phyloP scores from a whole-genome alignment of 1,140 invertebrate species.

The Micrasema minimum region DNA sequence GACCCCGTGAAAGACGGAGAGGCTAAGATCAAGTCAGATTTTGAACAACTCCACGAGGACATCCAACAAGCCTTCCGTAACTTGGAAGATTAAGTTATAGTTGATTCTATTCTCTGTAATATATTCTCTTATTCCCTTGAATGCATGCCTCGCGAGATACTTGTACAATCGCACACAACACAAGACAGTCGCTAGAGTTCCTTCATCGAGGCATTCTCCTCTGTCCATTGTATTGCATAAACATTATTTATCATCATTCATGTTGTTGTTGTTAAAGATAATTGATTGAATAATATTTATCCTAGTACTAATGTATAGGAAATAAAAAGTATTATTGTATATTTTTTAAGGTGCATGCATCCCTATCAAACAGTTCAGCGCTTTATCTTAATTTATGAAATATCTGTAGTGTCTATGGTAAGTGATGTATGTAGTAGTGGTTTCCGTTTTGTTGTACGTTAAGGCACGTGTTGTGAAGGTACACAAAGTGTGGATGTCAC shows the following conservation, averaged over 20 bases:
- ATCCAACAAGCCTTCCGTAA: conserved; percentile 98
- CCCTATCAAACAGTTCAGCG: conserved; percentile 17
- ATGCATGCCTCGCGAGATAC: conserved; percentile 28
- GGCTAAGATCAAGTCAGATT: conserved; percentile 95
- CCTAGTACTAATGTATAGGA: conserved; percentile 44
- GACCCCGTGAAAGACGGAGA: conserved; percentile 98
- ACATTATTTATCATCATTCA: conserved; percentile 40
- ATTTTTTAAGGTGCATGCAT: conserved; percentile 36
- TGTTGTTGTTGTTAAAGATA: conserved; percentile 51
- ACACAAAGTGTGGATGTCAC: not conserved
- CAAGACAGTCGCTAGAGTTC: conserved; percentile 21
- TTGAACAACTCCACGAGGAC: conserved; percentile 94
- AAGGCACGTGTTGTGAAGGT: conserved; percentile 9
- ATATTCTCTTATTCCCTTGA: conserved; percentile 43
- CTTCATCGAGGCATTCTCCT: conserved; percentile 29
- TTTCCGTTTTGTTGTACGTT: conserved; percentile 1
- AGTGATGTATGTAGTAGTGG: conserved; percentile 9
- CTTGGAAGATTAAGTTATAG: conserved; percentile 88
- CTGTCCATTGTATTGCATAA: conserved; percentile 29
- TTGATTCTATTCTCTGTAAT: conserved; percentile 40
- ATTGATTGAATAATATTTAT: conserved; percentile 49
- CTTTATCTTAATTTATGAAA: conserved; percentile 35
- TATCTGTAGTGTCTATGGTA: conserved; percentile 29
- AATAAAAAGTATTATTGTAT: conserved; percentile 49
- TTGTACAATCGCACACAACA: conserved; percentile 28